Percentiles rank a stretch among this genome's conserved stretches.
Conservation (phyloP, 2,797 vertebrate genomes). For the Martes flavigula region DNA sequence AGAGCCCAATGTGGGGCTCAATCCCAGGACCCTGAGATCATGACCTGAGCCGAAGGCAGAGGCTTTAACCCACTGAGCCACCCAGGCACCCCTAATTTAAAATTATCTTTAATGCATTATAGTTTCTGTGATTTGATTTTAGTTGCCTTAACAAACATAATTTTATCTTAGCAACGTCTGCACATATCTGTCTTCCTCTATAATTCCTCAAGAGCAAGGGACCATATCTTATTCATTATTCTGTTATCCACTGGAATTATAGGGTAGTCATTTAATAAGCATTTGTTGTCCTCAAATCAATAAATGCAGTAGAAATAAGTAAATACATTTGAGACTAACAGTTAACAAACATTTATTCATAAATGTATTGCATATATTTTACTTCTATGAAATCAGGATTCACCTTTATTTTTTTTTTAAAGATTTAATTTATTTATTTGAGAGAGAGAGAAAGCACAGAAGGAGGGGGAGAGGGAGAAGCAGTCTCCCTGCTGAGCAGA, state of each 20-base stretch:
- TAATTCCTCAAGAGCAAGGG: background rate
- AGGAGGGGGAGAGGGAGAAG: background rate
- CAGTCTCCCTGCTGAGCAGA: background rate
- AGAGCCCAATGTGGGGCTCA: too few relatives aligned
- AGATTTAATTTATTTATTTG: background rate
- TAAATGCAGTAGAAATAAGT: constrained; percentile 19
- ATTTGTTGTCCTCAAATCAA: background rate
- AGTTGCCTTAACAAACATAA: background rate
- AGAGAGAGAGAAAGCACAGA: background rate
- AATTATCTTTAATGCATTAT: background rate
- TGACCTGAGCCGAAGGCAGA: too few relatives aligned
- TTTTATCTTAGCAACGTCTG: constrained; percentile 33
- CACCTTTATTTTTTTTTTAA: background rate
- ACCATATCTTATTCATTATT: background rate
- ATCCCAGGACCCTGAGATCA: too few relatives aligned
- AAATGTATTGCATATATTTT: background rate
- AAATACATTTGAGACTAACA: background rate
- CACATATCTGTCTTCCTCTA: background rate
- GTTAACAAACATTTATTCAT: background rate
- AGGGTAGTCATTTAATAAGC: background rate
- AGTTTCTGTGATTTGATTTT: background rate
- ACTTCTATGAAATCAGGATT: background rate
- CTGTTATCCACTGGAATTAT: background rate
- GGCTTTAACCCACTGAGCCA: too few relatives aligned
- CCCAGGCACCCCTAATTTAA: too few relatives aligned